Evolutionary conservation across 1,140 invertebrate species (phyloP), one percentile per base, ranked within the genome.

Genomic region (Melipona quadrifasciata): DNA sequence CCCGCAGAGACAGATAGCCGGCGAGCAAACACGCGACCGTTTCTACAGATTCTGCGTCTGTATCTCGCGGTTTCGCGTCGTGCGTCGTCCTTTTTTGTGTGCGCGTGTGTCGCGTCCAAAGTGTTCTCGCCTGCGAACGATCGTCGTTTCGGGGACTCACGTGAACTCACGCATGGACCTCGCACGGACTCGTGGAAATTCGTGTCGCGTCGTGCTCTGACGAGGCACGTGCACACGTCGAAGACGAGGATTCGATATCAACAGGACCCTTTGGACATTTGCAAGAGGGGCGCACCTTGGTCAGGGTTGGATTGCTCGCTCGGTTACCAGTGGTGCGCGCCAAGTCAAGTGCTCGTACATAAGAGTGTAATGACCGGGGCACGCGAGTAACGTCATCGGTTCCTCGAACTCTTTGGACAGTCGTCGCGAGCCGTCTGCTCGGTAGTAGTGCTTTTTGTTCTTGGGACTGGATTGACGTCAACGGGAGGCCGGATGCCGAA

Each of bases 401-500:
- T n/a, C 10, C n/a, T 24, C 39, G 68, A 58, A 24, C 16, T n/a
- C 3, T 39, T 14, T 16, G 12, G 74, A 77, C 74, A 34, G 24
- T 64, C 68, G 21, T 68, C 34, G 67, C n/a, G 21, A 14, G 5
- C 24, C 10, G 12, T 51, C 12, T 1, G 6, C 24, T 74, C n/a
- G 57, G 19, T n/a, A 58, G 19, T n/a, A 58, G 75, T 72, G 57
- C 73, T 39, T 14, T 61, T 47, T 24, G 10, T 80, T 73, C 57
- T 31, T 73, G 17, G 17, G 58, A 11, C 2, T n/a, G 8, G 34
- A 61, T 83, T 76, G 39, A 47, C 74, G n/a, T 47, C 51, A 83
- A 68, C 80, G 34, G 27, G 64, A 34, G 51, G 78, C 90, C 91
- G 91, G 91, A 95, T 95, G 94, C 94, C 94, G 91, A 95, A 95